phyloP scores from a whole-genome alignment of 2,797 vertebrate genomes.

The Mycteria americana region DNA sequence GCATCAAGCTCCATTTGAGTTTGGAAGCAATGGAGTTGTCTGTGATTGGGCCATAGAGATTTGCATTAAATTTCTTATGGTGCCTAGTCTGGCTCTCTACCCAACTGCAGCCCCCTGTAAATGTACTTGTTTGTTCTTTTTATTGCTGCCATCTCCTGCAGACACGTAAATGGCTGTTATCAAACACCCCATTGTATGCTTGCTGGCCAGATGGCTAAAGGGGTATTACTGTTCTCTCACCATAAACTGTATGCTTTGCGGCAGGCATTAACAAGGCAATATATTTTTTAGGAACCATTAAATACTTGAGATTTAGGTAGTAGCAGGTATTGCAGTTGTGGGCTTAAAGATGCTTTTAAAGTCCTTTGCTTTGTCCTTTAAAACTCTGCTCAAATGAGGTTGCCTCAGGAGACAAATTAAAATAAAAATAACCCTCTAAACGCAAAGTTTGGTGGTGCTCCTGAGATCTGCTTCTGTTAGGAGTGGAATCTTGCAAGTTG shows the following conservation, averaged over 20 bases:
- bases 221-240: conserved; percentile 52
- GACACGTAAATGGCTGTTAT: conserved; percentile 31
- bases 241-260: conserved; percentile 58
- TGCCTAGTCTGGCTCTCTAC: background rate
- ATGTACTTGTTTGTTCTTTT: conserved; percentile 62
- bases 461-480: conserved; percentile 24
- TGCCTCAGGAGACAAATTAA: conserved; percentile 55
- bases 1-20: conserved; percentile 26
- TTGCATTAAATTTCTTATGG: conserved; percentile 1
- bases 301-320: conserved; percentile 62
- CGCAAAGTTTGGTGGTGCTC: background rate
- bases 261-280: conserved; percentile 66
- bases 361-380: conserved; percentile 53
- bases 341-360: conserved; percentile 41
- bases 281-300: conserved; percentile 67
- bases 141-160: conserved; percentile 60
- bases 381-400: conserved; percentile 23
- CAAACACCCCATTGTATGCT: conserved; percentile 59
- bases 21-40: conserved; percentile 6
- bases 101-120: conserved; percentile 42
- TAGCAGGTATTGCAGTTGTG: conserved; percentile 35
- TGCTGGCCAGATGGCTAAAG: conserved; percentile 70
- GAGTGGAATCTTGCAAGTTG: conserved; percentile 2
- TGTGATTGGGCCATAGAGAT: conserved; percentile 17
- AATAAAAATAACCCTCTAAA: conserved; percentile 54